Base-by-base conservation (phyloP, 2,888 invertebrate species). In the Lithophane leautieri region DNA sequence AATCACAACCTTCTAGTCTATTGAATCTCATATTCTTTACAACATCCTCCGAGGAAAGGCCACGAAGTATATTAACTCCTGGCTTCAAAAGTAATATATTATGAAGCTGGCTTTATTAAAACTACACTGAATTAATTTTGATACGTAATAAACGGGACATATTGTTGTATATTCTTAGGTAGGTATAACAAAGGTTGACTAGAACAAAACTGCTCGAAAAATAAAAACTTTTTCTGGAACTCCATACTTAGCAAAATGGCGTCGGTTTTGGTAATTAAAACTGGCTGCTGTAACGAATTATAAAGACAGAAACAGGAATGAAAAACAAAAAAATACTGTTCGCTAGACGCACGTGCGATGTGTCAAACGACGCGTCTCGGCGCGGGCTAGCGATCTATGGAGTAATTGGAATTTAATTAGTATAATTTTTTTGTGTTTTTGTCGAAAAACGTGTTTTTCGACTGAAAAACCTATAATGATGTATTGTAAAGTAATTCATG, bases 101-200 rank as follows among this genome's bases (percentile, higher is more conserved):
- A 76, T 71, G 28, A 52, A 54, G 50, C 44, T 47, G 52, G 78
- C 66, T 63, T 75, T 77, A 87, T 83, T 80, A 83, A 81, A 80
- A 78, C 81, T 77, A 72, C 47, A 74, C 56, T 34, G 78, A 72
- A 61, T 85, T 78, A 70, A 82, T 82, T 78, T 85, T 54, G 61
- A 73, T 62, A 63, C 50, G 72, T 74, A 34, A 82, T 81, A 76
- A 65, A 58, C 47, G 44, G 47, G 61, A 74, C 56, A 60, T 63
- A 34, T 28, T 62, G 16, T 63, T 28, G 42, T 52, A 44, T 60
- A 1, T 40, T 71, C 79, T 71, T 77, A 34, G 22, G 47, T 67
- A 28, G 28, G 28, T 3, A 28, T 1, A 28, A 28, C 3, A 3
- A 28, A 28, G 1, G 28, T 70, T 19, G 11, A 69, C 34, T 28